Evolutionary conservation across 2,113 vertebrate genomes (phyloP), one percentile per base, ranked within the genome.

Genomic region (Pelecanoides urinatrix): DNA sequence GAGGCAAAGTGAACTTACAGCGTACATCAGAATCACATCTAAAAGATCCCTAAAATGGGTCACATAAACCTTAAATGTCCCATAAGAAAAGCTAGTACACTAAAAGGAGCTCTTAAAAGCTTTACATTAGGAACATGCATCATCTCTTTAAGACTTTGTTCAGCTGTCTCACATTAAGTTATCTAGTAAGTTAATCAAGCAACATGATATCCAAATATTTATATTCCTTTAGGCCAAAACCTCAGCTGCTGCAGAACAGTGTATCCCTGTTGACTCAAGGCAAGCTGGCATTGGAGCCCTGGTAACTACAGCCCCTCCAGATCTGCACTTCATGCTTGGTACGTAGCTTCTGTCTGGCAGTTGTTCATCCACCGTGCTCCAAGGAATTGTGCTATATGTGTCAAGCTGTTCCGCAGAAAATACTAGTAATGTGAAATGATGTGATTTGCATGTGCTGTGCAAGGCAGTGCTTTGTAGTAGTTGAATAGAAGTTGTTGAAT

Each of bases 111-210:
- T 82, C 11, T 89, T 70, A n/a, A 16, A 58, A 74, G 50, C 18
- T 92, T 94, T 67, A 20, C 7, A 26, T 36, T 81, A 19, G 20
- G 32, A 82, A 66, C 1, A 1, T 23, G 61, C 3, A 4, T 56
- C 55, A 77, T 81, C 32, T 93, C 67, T 86, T 77, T 86, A 94
- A 94, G 92, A 66, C 23, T 85, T 90, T 42, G 7, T 85, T 96
- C 62, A 70, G 20, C 62, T 72, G 40, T 79, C 66, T 87, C 49
- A 53, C 47, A 53, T 66, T 61, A 73, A 89, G 25, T 94, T 93
- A 71, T 74, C 61, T 68, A 86, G 18, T 25, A 27, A 90, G n/a
- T 76, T 88, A 93, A 71, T 55, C 45, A 77, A 94, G 79, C 45
- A 84, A 40, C 30, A 18, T 13, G 36, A 78, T 72, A 79, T 21